Evolutionary conservation across 2,797 vertebrate species (phyloP).

Genomic region (Bryconaethiops microstoma): DNA sequence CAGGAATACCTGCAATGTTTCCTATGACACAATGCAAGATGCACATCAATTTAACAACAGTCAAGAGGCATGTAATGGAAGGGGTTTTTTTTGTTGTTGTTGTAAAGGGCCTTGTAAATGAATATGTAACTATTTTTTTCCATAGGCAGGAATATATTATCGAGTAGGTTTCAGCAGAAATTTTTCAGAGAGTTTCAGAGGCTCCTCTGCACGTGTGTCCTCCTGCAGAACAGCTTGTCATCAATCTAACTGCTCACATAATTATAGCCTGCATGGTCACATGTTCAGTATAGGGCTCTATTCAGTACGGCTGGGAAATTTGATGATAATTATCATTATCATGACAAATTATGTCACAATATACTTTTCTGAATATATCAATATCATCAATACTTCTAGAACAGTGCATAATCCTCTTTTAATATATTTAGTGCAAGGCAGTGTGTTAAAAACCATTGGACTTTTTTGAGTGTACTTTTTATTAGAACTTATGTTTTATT

Average conservation of each 20-base stretch:
- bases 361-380: too few species aligned
- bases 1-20: too few species aligned
- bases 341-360: too few species aligned
- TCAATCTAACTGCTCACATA: neutral
- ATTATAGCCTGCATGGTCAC: slow-evolving; percentile 16
- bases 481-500: too few species aligned
- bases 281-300: slow-evolving; percentile 23
- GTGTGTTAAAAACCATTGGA: too few species aligned
- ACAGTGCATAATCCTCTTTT: too few species aligned
- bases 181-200: slow-evolving; percentile 30
- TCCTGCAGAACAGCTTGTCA: slow-evolving; percentile 32
- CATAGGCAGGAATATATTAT: slow-evolving; percentile 26
- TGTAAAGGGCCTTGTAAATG: slow-evolving; percentile 53
- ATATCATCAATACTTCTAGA: too few species aligned
- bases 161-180: slow-evolving; percentile 5
- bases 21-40: neutral
- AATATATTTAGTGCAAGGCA: too few species aligned
- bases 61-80: slow-evolving; percentile 23
- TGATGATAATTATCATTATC: too few species aligned
- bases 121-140: slow-evolving; percentile 31
- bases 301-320: neutral
- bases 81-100: slow-evolving; percentile 1
- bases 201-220: slow-evolving; percentile 13
- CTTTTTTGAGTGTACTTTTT: too few species aligned
- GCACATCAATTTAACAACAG: neutral